These are phyloP conservation scores for Salvelinus namaycush DNA, from an alignment of 2,113 vertebrate species.

Conservation along the genomic window DNA sequence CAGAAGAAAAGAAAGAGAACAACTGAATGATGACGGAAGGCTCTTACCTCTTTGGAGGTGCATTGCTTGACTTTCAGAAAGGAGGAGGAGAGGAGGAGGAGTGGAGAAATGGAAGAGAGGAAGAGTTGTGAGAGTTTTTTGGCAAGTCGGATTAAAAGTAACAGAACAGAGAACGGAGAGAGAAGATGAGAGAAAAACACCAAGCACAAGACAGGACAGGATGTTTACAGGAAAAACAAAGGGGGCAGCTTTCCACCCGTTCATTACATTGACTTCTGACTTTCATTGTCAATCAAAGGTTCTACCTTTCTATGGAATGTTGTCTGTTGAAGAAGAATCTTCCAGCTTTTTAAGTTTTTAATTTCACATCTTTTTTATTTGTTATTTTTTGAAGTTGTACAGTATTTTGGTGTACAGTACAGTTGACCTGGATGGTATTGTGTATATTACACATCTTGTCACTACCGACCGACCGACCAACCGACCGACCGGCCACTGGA, in stretches of 20 bases:
- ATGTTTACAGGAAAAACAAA: conserved; percentile 72
- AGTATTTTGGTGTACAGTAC: conserved; percentile 80
- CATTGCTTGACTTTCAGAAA: conserved; percentile 44
- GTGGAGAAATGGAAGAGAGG: conserved; percentile 1
- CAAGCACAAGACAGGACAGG: conserved; percentile 81
- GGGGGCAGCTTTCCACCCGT: conserved; percentile 80
- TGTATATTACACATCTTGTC: too few relatives aligned
- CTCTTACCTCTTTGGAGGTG: neutral
- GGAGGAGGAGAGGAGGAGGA: conserved; percentile 46
- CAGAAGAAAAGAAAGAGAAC: conserved; percentile 15
- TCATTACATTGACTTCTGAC: conserved; percentile 56
- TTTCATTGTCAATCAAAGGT: conserved; percentile 74
- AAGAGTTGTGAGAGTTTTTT: conserved; percentile 1
- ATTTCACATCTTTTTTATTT: conserved; percentile 56
- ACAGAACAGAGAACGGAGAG: neutral
- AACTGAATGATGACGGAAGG: neutral
- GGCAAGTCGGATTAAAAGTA: conserved; percentile 12
- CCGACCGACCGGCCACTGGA: too few relatives aligned
- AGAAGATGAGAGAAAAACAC: conserved; percentile 57
- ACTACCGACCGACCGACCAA: too few relatives aligned
- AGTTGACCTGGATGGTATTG: too few relatives aligned
- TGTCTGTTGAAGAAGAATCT: conserved; percentile 83
- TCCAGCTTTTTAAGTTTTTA: conserved; percentile 69
- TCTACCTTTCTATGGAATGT: conserved; percentile 80
- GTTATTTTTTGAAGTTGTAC: conserved; percentile 61